Evolutionary conservation across 1,140 invertebrate species (phyloP), one percentile per base, ranked within the genome.

Genomic region (Brachionus rotundiformis): DNA sequence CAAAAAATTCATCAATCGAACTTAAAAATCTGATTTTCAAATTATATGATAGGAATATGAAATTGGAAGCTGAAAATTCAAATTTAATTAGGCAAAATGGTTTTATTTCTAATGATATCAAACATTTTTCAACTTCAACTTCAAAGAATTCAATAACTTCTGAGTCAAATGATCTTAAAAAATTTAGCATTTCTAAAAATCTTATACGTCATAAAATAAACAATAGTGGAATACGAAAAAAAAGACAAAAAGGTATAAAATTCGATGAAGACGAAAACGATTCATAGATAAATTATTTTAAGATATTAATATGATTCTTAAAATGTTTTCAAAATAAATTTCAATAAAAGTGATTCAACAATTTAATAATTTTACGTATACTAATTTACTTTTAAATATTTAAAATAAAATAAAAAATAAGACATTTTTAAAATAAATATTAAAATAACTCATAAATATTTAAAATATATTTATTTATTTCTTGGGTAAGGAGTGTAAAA

Each of bases 201-300:
- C n/a, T n/a, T n/a, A n/a, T n/a, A n/a, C n/a, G n/a, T 19, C 31
- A 39, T 36, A 4, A 16, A 36, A 36, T 25, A 39, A 41, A n/a
- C 47, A 77, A 33, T 19, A 61, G n/a, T 36, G 49, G n/a, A 3
- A 61, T 1, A 19, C 61, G 3, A 80, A 80, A 61, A 44, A 47
- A 4, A 80, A 80, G 27, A 36, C 76, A 47, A n/a, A 80, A 31
- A 8, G 76, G 76, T 31, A 54, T 80, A n/a, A 65, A 61, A 41
- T 80, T 59, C 27, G 76, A 80, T 41, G 76, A 80, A 25, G 36
- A 80, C 1, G 61, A 80, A 33, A 39, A 19, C 10, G 61, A 63
- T 63, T 16, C 7, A 39, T 39, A 1, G 5, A 39, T 23, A n/a
- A n/a, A n/a, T n/a, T n/a, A n/a, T n/a, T n/a, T n/a, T n/a, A n/a